Conservation (phyloP, 1,140 invertebrate genomes). For the Drosophila virilis region DNA sequence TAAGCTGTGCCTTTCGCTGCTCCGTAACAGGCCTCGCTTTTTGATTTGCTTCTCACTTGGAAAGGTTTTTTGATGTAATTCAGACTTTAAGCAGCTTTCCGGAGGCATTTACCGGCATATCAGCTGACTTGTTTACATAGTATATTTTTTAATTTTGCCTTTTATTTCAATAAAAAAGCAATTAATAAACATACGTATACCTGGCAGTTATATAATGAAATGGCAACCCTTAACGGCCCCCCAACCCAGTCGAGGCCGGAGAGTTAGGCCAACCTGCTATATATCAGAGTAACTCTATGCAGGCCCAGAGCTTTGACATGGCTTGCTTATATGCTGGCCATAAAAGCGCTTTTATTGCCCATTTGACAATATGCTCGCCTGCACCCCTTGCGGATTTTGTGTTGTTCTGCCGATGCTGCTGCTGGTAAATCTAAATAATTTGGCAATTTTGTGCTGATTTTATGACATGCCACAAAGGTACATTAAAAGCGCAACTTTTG, state of each 20-base stretch:
- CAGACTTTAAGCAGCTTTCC: too few relatives aligned
- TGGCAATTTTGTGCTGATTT: slow-evolving; percentile 63
- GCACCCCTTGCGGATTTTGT: neutral
- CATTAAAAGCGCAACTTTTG: slow-evolving; percentile 48
- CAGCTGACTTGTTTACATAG: neutral
- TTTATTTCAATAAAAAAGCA: slow-evolving; percentile 57
- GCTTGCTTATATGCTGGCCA: slow-evolving; percentile 37
- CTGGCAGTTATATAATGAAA: slow-evolving; percentile 14
- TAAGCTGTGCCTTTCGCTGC: slow-evolving; percentile 26
- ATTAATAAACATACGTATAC: slow-evolving; percentile 42
- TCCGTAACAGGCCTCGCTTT: neutral
- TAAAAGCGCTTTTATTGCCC: slow-evolving; percentile 63
- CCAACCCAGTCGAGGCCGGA: neutral
- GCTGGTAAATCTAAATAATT: slow-evolving; percentile 64
- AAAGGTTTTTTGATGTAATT: too few relatives aligned
- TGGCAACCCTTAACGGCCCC: slow-evolving; percentile 23
- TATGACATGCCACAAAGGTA: slow-evolving; percentile 47
- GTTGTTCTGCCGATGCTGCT: slow-evolving; percentile 12
- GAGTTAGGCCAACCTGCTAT: slow-evolving; percentile 40
- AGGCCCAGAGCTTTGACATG: slow-evolving; percentile 9
- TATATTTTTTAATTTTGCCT: slow-evolving; percentile 35
- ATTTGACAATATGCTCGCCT: slow-evolving; percentile 56
- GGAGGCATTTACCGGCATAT: too few relatives aligned
- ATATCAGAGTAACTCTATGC: slow-evolving; percentile 16
- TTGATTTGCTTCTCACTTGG: neutral